These are phyloP conservation scores for Eristalinus sepulchralis DNA, from an alignment of 2,888 invertebrate species.

Conservation along the genomic window DNA sequence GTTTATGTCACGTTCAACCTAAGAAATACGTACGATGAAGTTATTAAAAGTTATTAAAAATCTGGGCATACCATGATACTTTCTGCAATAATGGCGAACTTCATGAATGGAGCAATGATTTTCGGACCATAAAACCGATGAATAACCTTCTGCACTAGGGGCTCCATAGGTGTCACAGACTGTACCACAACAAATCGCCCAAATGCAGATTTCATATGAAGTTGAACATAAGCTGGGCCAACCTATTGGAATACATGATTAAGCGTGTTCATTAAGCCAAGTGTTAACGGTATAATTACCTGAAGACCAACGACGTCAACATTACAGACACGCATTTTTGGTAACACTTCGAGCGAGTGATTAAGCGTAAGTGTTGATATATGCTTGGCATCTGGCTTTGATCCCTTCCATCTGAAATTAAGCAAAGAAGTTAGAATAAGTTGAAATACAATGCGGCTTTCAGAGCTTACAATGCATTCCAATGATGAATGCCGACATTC, in stretches of 20 bases:
- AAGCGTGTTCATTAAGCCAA: background rate
- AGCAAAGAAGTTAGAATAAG: background rate
- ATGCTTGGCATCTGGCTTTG: constrained; percentile 82
- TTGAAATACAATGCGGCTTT: too few species aligned
- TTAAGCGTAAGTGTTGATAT: constrained; percentile 84
- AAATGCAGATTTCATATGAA: constrained; percentile 84
- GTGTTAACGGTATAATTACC: constrained; percentile 80
- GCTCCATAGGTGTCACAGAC: constrained; percentile 89
- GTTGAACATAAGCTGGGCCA: constrained; percentile 90
- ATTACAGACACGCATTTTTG: constrained; percentile 82
- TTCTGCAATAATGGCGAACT: constrained; percentile 86
- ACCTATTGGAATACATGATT: constrained; percentile 79
- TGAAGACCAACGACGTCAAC: constrained; percentile 86
- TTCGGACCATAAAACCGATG: constrained; percentile 88
- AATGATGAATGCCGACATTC: constrained; percentile 82
- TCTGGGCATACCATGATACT: constrained; percentile 83
- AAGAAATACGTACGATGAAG: background rate
- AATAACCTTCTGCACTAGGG: constrained; percentile 88
- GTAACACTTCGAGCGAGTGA: constrained; percentile 85
- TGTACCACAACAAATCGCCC: constrained; percentile 87
- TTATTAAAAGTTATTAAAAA: background rate
- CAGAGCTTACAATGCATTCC: constrained; percentile 81
- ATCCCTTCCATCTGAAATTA: constrained; percentile 81
- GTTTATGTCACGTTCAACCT: constrained; percentile 92
- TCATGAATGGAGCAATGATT: constrained; percentile 84